A percentile compares a stretch with the other conserved stretches of the same genome.
phyloP scores from a whole-genome alignment of 2,113 vertebrate species.

The Cyanoliseus patagonus region DNA sequence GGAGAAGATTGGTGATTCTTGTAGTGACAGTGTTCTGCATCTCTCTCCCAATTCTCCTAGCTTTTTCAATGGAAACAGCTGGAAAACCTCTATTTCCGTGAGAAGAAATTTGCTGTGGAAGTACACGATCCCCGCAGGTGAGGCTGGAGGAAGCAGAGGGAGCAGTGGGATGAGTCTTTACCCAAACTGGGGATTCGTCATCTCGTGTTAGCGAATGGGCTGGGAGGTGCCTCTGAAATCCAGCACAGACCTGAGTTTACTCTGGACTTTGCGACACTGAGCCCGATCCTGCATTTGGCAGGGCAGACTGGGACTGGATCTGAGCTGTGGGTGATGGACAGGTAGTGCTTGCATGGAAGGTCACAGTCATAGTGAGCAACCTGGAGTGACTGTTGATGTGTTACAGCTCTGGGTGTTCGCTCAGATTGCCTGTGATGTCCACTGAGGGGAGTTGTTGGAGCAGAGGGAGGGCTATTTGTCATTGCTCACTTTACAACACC shows the following conservation, averaged over 20 bases:
- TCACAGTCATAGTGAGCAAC: not conserved
- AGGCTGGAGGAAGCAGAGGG: conserved; percentile 40
- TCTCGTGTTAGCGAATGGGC: fast-evolving
- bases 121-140: conserved; percentile 95
- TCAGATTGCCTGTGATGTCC: not conserved
- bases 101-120: conserved; percentile 98
- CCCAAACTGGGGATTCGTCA: not conserved
- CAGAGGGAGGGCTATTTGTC: not conserved
- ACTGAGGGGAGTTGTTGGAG: not conserved
- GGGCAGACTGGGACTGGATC: not conserved
- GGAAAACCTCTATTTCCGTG: conserved; percentile 98
- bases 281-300: fast-evolving
- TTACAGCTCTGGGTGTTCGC: not conserved
- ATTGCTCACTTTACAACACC: not conserved
- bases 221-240: not conserved
- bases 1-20: not conserved
- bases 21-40: not conserved
- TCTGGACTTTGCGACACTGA: not conserved
- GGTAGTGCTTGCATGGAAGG: not conserved
- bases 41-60: conserved; percentile 67
- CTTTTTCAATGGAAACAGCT: conserved; percentile 98
- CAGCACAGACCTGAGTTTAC: not conserved
- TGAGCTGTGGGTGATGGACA: not conserved
- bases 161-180: not conserved
- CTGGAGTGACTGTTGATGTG: not conserved